These are phyloP conservation scores for Agonopterix subpropinquella DNA, from an alignment of 2,888 invertebrate species.

Conservation along the genomic window DNA sequence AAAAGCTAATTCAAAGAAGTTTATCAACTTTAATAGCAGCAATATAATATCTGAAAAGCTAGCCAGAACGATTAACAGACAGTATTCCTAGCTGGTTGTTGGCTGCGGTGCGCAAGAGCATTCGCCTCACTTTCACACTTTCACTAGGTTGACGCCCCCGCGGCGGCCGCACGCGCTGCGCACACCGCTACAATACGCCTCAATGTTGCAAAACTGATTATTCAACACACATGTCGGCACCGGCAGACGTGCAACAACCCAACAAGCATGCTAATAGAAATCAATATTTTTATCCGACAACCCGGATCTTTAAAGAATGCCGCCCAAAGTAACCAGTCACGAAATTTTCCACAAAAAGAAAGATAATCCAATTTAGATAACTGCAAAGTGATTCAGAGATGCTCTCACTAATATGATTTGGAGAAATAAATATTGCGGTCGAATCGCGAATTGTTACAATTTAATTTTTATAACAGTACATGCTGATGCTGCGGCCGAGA, in stretches of 20 bases:
- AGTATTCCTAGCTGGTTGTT: conserved; percentile 14
- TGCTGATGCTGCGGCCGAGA: conserved; percentile 48
- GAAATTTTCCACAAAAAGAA: conserved; percentile 18
- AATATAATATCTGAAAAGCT: conserved; percentile 30
- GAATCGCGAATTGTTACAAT: conserved; percentile 33
- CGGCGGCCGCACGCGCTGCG: conserved; percentile 24
- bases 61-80: conserved; percentile 12
- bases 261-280: conserved; percentile 9
- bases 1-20: no score
- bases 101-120: conserved; percentile 34
- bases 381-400: conserved; percentile 33
- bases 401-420: conserved; percentile 25
- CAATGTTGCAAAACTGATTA: conserved; percentile 63
- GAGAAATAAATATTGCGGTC: conserved; percentile 36
- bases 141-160: conserved; percentile 70
- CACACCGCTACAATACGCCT: conserved; percentile 23
- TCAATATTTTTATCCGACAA: not conserved
- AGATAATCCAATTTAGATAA: conserved; percentile 45
- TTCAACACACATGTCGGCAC: conserved; percentile 37
- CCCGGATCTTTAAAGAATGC: not conserved
- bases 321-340: not conserved
- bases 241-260: conserved; percentile 5
- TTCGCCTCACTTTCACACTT: conserved; percentile 75
- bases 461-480: conserved; percentile 49
- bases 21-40: conserved; percentile 14